phyloP scores from a whole-genome alignment of 2,888 invertebrate genomes.

The Hypsopygia costalis region DNA sequence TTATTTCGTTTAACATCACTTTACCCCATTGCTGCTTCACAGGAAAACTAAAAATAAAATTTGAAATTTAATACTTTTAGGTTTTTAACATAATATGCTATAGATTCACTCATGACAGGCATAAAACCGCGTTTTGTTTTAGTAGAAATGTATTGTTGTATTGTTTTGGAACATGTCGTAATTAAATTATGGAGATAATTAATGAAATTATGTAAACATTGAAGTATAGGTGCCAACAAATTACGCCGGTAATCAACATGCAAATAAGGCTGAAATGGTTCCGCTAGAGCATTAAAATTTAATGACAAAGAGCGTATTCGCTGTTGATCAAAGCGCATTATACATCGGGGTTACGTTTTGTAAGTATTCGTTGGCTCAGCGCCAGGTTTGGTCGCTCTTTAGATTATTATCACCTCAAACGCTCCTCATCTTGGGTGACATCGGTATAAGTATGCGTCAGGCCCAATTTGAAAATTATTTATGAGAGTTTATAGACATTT shows the following conservation, averaged over 20 bases:
- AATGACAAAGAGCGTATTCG: neutral
- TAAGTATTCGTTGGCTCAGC: slow-evolving; percentile 15
- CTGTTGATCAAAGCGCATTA: slow-evolving; percentile 17
- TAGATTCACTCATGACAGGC: slow-evolving; percentile 24
- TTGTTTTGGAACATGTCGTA: too few relatives aligned
- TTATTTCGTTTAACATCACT: slow-evolving; percentile 16
- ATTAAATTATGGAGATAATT: neutral
- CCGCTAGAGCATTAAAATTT: slow-evolving; percentile 10
- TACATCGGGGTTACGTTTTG: slow-evolving; percentile 17
- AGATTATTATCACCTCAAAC: slow-evolving; percentile 20
- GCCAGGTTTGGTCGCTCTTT: slow-evolving; percentile 15
- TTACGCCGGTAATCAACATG: neutral
- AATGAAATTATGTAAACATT: neutral
- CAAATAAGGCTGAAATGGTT: neutral
- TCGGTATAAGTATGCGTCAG: slow-evolving; percentile 17
- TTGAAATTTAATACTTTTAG: neutral
- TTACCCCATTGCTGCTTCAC: slow-evolving; percentile 33
- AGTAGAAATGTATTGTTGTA: neutral
- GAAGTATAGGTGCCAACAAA: neutral
- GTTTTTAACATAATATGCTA: slow-evolving; percentile 21
- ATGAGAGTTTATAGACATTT: slow-evolving; percentile 4
- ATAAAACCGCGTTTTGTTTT: neutral
- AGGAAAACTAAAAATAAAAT: neutral
- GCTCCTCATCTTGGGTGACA: slow-evolving; percentile 18
- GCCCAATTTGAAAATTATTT: slow-evolving; percentile 13